Evolutionary conservation across 1,140 invertebrate genomes (phyloP), one percentile per base, ranked within the genome.

Genomic region (Drosophila quadrilineata): DNA sequence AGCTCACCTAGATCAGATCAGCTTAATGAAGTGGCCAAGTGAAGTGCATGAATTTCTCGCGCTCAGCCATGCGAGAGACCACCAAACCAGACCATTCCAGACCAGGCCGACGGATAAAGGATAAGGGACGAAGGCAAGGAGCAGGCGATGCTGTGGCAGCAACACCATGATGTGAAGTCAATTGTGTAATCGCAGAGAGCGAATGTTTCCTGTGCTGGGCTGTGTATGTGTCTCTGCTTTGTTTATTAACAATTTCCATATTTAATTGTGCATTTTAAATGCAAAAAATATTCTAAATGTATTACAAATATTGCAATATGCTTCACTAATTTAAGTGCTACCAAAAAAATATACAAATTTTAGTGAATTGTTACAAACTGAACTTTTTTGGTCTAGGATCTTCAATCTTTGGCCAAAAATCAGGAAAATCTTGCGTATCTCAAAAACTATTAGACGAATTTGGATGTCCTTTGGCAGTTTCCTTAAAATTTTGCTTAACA

Each of bases 11-110:
- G 2, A 45, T 28, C 28, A 36, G 24, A 70, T 53, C 54, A 63
- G 56, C 14, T 57, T 58, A 60, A 52, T 62, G 53, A 80, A 80
- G 75, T 71, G 75, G 75, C 52, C 49, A 70, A n/a, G 66, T 73
- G 56, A 65, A 76, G 77, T 56, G 68, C 64, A 36, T 29, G 26
- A 56, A 63, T 5, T 8, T 8, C 9, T 33, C 36, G 38, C 40
- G 43, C 36, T 41, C 58, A 76, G 33, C 41, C 77, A 48, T 64
- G 63, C 40, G 64, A 52, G 70, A 82, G 57, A 5, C 6, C 29
- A 14, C 14, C 24, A 9, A 35, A 24, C 40, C 29, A 41, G n/a
- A n/a, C n/a, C n/a, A n/a, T n/a, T n/a, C n/a, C n/a, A n/a, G n/a
- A n/a, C n/a, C n/a, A n/a, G n/a, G n/a, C n/a, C n/a, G n/a, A n/a